Percentiles rank a stretch among this genome's conserved stretches.
Evolutionary conservation across 2,888 invertebrate genomes (phyloP).

Genomic region (Tachystola acroxantha): DNA sequence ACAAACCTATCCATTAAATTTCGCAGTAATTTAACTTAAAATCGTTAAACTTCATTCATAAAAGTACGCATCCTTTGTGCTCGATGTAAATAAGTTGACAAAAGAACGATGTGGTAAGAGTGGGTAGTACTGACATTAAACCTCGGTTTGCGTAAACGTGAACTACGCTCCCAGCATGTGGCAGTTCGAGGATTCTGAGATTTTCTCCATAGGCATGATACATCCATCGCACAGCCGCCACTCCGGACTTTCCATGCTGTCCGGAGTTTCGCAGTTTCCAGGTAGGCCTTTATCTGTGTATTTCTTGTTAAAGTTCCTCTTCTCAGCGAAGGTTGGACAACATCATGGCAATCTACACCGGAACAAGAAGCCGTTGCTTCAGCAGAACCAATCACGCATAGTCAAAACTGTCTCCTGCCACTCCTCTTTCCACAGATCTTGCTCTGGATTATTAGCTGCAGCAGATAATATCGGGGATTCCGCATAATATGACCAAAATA

Average conservation of each 20-base stretch:
- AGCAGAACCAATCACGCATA: too few relatives aligned
- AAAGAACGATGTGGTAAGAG: slow-evolving; percentile 12
- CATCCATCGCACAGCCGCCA: slow-evolving; percentile 82
- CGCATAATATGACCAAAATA: too few relatives aligned
- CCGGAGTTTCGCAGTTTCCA: slow-evolving; percentile 66
- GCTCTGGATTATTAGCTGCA: too few relatives aligned
- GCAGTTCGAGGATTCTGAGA: slow-evolving; percentile 85
- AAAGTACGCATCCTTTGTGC: slow-evolving; percentile 15
- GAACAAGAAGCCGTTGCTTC: too few relatives aligned
- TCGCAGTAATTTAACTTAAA: background rate
- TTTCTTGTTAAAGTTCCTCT: too few relatives aligned
- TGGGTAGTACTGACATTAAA: slow-evolving; percentile 12
- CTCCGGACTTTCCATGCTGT: slow-evolving; percentile 81
- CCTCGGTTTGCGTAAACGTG: slow-evolving; percentile 16
- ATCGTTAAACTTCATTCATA: background rate
- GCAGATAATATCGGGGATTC: too few relatives aligned
- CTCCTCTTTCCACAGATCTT: too few relatives aligned
- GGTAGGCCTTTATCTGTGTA: slow-evolving; percentile 35
- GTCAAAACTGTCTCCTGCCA: too few relatives aligned
- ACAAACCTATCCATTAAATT: slow-evolving; percentile 1
- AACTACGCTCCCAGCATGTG: slow-evolving; percentile 66
- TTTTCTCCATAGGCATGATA: slow-evolving; percentile 91
- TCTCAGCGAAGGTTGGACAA: too few relatives aligned
- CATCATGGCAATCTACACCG: too few relatives aligned
- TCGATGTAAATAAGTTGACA: slow-evolving; percentile 16